phyloP scores from a whole-genome alignment of 2,113 vertebrate species.

The Chloropsis hardwickii region DNA sequence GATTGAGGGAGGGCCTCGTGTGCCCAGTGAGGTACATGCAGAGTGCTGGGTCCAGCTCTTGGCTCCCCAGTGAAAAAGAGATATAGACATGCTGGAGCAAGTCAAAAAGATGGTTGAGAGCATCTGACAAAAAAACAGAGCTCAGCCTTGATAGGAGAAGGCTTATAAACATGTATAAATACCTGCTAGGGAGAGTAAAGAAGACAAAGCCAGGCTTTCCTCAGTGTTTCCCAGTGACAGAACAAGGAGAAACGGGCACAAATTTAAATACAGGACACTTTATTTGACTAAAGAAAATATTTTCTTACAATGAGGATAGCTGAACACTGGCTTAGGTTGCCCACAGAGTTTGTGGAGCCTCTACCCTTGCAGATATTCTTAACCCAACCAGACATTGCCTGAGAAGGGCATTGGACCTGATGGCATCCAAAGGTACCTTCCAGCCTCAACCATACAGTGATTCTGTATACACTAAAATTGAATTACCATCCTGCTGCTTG shows the following conservation, averaged over 20 bases:
- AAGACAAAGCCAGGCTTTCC: neutral
- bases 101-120: neutral
- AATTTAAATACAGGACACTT: neutral
- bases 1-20: neutral
- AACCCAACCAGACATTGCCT: fast-evolving
- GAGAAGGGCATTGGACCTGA: neutral
- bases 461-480: neutral
- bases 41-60: neutral
- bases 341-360: neutral
- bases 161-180: neutral
- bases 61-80: neutral
- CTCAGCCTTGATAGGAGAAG: neutral
- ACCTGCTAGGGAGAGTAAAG: neutral
- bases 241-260: neutral
- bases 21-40: neutral
- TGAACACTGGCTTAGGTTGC: neutral
- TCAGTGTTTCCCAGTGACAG: neutral
- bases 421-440: neutral
- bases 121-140: neutral
- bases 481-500: neutral
- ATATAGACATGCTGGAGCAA: neutral
- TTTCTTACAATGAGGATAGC: neutral
- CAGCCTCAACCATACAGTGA: neutral
- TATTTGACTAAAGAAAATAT: neutral
- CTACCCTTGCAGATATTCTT: neutral